Percentiles rank a stretch among this genome's conserved stretches.
These are phyloP conservation scores for Cotesia glomerata DNA, from an alignment of 1,140 invertebrate species.

Conservation along the genomic window DNA sequence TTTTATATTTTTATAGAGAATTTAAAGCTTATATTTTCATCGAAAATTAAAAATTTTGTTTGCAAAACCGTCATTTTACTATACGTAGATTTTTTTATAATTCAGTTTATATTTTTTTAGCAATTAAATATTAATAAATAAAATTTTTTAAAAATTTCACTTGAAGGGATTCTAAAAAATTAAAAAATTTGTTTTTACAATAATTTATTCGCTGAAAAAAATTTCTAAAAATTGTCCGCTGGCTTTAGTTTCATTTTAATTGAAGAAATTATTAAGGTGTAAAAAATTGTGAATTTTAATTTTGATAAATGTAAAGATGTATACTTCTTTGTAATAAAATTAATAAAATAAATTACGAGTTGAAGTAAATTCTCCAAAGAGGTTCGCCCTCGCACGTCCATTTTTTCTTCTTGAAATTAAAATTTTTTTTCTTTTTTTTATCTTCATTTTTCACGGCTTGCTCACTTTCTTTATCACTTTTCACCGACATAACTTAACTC, in stretches of 20 bases:
- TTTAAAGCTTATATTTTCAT: too few relatives aligned
- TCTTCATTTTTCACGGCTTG: not conserved
- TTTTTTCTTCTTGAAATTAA: conserved; percentile 18
- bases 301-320: not conserved
- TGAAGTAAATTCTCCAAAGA: conserved; percentile 40
- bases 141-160: not conserved
- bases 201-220: too few relatives aligned
- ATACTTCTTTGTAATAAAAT: not conserved
- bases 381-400: conserved; percentile 33
- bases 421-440: conserved; percentile 4
- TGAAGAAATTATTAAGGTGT: too few relatives aligned
- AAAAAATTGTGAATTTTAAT: not conserved
- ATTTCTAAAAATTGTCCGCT: too few relatives aligned
- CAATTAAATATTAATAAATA: not conserved
- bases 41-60: too few relatives aligned
- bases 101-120: too few relatives aligned
- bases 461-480: not conserved
- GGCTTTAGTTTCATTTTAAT: too few relatives aligned
- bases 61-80: too few relatives aligned
- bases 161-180: not conserved
- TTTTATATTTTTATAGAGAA: too few relatives aligned
- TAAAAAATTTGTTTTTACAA: too few relatives aligned
- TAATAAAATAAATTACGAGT: conserved; percentile 35
- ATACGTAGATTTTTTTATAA: too few relatives aligned
- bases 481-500: not conserved